Conservation (phyloP, 2,113 vertebrate species). For the Anhinga rufa region DNA sequence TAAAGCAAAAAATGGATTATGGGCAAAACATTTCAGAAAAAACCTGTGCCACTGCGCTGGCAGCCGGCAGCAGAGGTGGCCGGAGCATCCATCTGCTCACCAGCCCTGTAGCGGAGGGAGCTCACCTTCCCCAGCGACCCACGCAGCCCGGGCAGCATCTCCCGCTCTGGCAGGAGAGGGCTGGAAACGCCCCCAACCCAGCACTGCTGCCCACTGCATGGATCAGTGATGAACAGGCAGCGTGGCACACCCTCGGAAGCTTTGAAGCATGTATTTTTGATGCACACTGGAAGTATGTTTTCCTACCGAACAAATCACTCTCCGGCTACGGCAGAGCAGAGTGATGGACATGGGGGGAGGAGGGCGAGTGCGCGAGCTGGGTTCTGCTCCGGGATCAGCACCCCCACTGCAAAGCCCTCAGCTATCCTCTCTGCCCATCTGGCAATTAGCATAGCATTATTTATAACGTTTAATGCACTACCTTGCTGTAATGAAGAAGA, state of each 20-base stretch:
- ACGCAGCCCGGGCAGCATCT: accelerated
- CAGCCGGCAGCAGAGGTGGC: neutral
- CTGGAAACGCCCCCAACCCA: accelerated
- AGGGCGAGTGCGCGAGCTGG: accelerated
- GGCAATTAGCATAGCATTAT: neutral
- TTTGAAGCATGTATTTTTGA: neutral
- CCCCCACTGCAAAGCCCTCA: neutral
- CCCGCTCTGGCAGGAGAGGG: accelerated
- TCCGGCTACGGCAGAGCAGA: accelerated
- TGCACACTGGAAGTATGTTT: accelerated
- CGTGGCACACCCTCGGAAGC: accelerated
- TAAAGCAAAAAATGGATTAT: neutral
- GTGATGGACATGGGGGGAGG: neutral
- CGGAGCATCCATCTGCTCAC: accelerated
- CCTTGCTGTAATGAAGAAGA: slow-evolving; percentile 30
- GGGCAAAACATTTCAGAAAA: neutral
- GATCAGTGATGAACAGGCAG: neutral
- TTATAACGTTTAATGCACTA: neutral
- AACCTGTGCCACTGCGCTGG: neutral
- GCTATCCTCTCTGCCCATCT: neutral
- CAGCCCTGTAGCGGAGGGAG: too few relatives aligned
- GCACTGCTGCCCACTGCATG: accelerated
- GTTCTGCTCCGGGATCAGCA: neutral
- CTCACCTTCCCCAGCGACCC: neutral
- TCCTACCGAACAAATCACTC: neutral